Evolutionary conservation across 1,140 invertebrate genomes (phyloP), one percentile per base, ranked within the genome.

Genomic region (Tribolium castaneum): DNA sequence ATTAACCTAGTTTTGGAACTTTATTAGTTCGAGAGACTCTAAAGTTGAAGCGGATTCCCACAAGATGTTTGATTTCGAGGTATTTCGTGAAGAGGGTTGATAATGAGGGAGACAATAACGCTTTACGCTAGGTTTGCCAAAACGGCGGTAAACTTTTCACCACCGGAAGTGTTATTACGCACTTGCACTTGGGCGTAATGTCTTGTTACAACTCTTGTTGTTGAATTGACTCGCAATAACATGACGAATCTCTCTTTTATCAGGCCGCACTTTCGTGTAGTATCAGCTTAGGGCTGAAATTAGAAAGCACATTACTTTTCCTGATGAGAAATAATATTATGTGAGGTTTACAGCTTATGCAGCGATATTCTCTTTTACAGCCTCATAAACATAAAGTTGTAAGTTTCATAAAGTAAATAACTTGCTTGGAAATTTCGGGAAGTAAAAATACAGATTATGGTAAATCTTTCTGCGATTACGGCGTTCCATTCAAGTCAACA

Each of bases 251-350:
- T 30, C 25, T 30, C 25, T 30, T 30, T 30, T 30, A 30, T 30
- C 25, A 5, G 25, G 25, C 5, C 4, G 25, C 25, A 30, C 1
- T 30, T 30, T 30, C 25, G 6, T 30, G 25, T 30, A 30, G 25
- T 30, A 30, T 30, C 4, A 30, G 6, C 25, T 30, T 30, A 30
- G 25, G 25, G 5, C 25, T 30, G 16, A 30, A 62, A 62, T 62
- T 62, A 62, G 56, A 62, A 62, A 30, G 7, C 56, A 62, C 9
- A 25, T 62, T 62, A 62, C 56, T 62, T 62, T 54, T 62, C n/a
- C 56, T 62, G 56, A 62, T 62, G 56, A 62, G 56, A 62, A 62
- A 62, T 62, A 62, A 62, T 62, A 30, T 62, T 25, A 62, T 62
- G 56, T 62, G 22, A 62, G 56, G 56, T 62, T 30, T 62, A 22